Base-by-base conservation (phyloP, 2,888 invertebrate species). In the Lydus trimaculatus region DNA sequence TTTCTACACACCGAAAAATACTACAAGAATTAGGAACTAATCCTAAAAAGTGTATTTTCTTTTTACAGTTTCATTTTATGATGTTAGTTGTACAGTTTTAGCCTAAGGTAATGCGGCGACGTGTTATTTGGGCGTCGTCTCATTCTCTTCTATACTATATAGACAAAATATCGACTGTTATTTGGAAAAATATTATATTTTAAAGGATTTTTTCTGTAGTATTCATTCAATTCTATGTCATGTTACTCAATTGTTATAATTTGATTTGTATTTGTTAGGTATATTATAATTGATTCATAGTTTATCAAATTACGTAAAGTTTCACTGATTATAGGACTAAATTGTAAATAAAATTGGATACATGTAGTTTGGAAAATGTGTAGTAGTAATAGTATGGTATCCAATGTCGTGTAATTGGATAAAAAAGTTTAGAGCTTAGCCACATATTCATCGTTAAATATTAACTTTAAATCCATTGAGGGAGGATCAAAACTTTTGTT, bases 401-500 rank as follows among this genome's bases (percentile, higher is more conserved):
- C 52, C 7, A 25, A 13, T 23, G 4, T 52, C 20, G 8, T 8
- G 11, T 52, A 52, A 52, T 52, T 52, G 52, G 52, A 52, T 52
- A 52, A 52, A 52, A 52, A 52, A 52, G 13, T 52, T 52, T 23
- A 52, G 13, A 25, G 52, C 52, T 52, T 52, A 25, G 25, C 23
- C 52, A 52, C 13, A 52, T 52, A 52, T 52, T 52, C 52, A 20
- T 52, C 52, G 25, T 52, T 25, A 52, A 52, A 25, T 52, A 52
- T 52, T 52, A 52, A 52, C 52, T 23, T 25, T 20, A 52, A 52
- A 52, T 52, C 52, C 52, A 52, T 52, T 52, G 23, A 52, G 52
- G 9, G 23, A 13, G 52, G 52, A 52, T 52, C 20, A 25, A 52
- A 52, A 23, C 25, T 52, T 52, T 52, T 23, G 25, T 52, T 23